Percentiles rank a stretch among this genome's conserved stretches.
phyloP scores from a whole-genome alignment of 2,888 invertebrate genomes.

The Leucania comma region DNA sequence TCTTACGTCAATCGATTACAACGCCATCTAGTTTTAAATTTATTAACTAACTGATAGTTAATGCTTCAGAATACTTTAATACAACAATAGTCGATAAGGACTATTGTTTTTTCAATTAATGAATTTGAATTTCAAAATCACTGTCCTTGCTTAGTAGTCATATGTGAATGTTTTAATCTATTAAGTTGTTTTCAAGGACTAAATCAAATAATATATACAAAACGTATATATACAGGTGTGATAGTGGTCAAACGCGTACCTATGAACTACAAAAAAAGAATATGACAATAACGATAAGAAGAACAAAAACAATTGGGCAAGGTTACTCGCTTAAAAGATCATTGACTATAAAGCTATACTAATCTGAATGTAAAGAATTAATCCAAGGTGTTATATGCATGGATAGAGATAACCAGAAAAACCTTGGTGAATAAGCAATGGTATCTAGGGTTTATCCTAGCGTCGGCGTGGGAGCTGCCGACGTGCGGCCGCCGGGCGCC shows the following conservation, averaged over 20 bases:
- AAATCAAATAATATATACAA: slow-evolving; percentile 8
- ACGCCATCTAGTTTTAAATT: slow-evolving; percentile 54
- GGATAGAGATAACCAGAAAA: slow-evolving; percentile 34
- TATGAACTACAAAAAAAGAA: no score
- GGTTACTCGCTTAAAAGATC: slow-evolving; percentile 1
- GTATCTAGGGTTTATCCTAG: slow-evolving; percentile 67
- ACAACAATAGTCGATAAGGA: not conserved
- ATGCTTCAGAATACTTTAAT: slow-evolving; percentile 5
- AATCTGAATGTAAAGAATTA: slow-evolving; percentile 5
- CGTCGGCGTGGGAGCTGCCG: slow-evolving; percentile 67
- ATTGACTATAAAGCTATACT: not conserved
- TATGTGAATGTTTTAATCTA: slow-evolving; percentile 26
- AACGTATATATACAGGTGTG: not conserved
- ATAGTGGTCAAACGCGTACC: no score
- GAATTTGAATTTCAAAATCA: slow-evolving; percentile 8
- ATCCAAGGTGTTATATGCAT: slow-evolving; percentile 8
- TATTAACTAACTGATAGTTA: slow-evolving; percentile 11
- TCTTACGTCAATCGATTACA: slow-evolving; percentile 58
- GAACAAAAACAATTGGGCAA: slow-evolving; percentile 18
- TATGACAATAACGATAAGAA: not conserved
- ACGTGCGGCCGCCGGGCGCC: slow-evolving; percentile 84
- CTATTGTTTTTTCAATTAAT: slow-evolving; percentile 11
- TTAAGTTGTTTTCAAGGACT: slow-evolving; percentile 8
- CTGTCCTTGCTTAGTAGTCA: slow-evolving; percentile 16
- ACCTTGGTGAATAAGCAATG: slow-evolving; percentile 60